A percentile compares a stretch with the other conserved stretches of the same genome.
These are phyloP conservation scores for Drosophila stalkeri DNA, from an alignment of 2,888 invertebrate genomes.

Conservation along the genomic window DNA sequence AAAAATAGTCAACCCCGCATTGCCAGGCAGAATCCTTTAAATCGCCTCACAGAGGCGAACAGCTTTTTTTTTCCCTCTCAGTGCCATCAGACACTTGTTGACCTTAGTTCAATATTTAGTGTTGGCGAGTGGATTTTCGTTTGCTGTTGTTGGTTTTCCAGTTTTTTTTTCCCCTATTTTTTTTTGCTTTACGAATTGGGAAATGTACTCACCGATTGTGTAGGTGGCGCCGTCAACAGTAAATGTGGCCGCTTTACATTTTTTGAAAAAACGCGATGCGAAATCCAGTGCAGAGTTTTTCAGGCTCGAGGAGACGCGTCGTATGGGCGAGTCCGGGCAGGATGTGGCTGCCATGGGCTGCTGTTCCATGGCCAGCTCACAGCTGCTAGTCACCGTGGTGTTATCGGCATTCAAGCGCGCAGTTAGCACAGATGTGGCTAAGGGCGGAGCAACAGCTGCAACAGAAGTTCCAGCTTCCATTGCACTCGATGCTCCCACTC, in stretches of 20 bases:
- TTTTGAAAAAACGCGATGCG: constrained; percentile 88
- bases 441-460: constrained; percentile 29
- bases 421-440: constrained; percentile 60
- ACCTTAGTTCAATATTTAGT: constrained; percentile 40
- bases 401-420: constrained; percentile 59
- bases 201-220: constrained; percentile 89
- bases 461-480: constrained; percentile 2
- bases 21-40: constrained; percentile 46
- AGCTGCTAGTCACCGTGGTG: constrained; percentile 63
- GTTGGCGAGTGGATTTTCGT: neutral
- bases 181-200: neutral
- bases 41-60: constrained; percentile 7
- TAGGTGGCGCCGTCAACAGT: constrained; percentile 94
- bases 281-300: constrained; percentile 84
- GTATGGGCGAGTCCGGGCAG: constrained; percentile 83
- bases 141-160: neutral
- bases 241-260: constrained; percentile 95
- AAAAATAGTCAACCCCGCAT: constrained; percentile 29
- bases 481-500: neutral
- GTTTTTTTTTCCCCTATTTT: neutral
- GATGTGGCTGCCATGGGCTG: constrained; percentile 65
- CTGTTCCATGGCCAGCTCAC: constrained; percentile 43
- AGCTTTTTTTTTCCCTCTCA: neutral
- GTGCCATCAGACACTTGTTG: constrained; percentile 70
- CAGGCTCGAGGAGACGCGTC: constrained; percentile 83